Conservation (phyloP, 2,797 vertebrate genomes). For the Spatula versicolor region DNA sequence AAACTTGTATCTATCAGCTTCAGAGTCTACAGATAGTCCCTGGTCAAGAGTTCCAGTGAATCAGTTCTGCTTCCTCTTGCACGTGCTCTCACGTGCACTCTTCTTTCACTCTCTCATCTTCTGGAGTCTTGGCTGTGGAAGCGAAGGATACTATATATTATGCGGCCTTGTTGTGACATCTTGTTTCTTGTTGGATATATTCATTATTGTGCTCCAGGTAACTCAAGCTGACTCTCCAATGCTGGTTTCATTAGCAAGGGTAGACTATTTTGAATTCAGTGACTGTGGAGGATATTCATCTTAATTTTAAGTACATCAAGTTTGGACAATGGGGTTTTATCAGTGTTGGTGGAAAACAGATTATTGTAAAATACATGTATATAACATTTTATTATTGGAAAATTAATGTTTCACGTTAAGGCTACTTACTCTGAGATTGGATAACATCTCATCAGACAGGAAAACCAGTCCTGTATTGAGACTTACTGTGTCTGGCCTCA, state of each 20-base stretch:
- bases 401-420: background rate
- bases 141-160: background rate
- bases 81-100: fast-evolving
- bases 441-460: background rate
- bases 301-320: background rate
- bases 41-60: background rate
- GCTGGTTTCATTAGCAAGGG: background rate
- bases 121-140: background rate
- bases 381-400: background rate
- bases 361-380: background rate
- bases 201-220: background rate
- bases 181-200: background rate
- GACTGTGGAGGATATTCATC: background rate
- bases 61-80: background rate
- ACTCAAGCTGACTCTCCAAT: background rate
- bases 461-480: background rate
- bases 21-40: background rate
- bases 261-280: background rate
- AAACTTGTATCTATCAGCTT: fast-evolving
- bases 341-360: background rate
- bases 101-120: background rate
- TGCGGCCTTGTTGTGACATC: background rate
- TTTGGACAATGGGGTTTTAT: background rate
- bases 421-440: background rate
- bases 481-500: background rate